Evolutionary conservation across 1,140 invertebrate genomes (phyloP), one percentile per base, ranked within the genome.

Genomic region (Apis dorsata): DNA sequence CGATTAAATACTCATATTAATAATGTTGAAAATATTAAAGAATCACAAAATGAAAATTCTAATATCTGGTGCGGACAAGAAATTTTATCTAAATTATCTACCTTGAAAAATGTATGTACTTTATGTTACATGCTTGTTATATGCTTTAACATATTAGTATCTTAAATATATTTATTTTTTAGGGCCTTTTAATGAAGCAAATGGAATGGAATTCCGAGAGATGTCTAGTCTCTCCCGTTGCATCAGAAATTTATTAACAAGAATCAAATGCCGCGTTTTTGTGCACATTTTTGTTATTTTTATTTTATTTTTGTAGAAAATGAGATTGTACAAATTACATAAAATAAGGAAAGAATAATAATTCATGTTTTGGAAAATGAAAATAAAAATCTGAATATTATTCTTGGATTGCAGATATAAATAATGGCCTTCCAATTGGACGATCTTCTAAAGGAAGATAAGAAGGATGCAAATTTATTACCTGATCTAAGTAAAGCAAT

Each of bases 401-500:
- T 88, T 88, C 62, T 89, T 70, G 85, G 81, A 71, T 90, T 89
- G 65, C 86, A 91, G 90, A 91, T 72, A 66, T 74, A 84, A 79
- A 85, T 87, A 90, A 95, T 95, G 95, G 93, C 95, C 49, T 93
- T 96, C 80, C 95, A 97, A 92, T 91, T 98, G 84, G 98, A 98
- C 81, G 98, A 98, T 93, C 92, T 97, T 44, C 95, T 98, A 89
- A 95, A 96, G 81, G 95, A 95, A 60, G 97, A 97, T 94, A 98
- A 98, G 91, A 97, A 98, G 93, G 97, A 97, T 90, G 95, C 96
- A 72, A 96, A 96, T 60, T 96, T 97, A 73, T 96, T 98, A 83
- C 94, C 98, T 9, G 98, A 98, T 93, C 95, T 98, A 76, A 97
- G 97, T 73, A 97, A 97, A 92, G 95, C 95, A n/a, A 96, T 96